These are phyloP conservation scores for Arge pagana DNA, from an alignment of 2,888 invertebrate genomes.

Conservation along the genomic window DNA sequence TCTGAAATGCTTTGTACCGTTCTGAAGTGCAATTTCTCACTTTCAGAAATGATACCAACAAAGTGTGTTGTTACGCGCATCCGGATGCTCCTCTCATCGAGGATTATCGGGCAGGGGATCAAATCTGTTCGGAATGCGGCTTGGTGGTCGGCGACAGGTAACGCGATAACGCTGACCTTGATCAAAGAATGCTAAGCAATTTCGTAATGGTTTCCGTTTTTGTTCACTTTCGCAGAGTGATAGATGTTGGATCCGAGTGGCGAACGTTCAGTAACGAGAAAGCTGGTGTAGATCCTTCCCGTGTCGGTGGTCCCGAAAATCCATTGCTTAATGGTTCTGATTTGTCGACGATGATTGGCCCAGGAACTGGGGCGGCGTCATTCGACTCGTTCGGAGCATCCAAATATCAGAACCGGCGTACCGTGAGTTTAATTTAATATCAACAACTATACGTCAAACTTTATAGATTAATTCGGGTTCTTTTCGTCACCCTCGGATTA, in stretches of 20 bases:
- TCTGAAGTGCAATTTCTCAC: no score
- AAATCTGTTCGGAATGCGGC: slow-evolving; percentile 99
- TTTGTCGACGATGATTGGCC: slow-evolving; percentile 93
- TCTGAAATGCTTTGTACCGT: slow-evolving; percentile 32
- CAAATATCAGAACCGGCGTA: slow-evolving; percentile 69
- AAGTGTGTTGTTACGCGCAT: slow-evolving; percentile 89
- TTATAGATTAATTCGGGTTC: no score
- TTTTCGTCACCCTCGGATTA: no score
- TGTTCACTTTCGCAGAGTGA: slow-evolving; percentile 70
- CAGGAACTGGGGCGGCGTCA: slow-evolving; percentile 73
- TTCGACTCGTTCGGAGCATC: slow-evolving; percentile 82
- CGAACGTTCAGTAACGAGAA: slow-evolving; percentile 99
- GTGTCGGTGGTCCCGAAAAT: slow-evolving; percentile 99
- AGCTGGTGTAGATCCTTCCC: slow-evolving; percentile 94
- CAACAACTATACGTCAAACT: no score
- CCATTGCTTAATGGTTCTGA: slow-evolving; percentile 94
- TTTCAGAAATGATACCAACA: slow-evolving; percentile 73
- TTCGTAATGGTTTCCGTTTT: slow-evolving; percentile 32
- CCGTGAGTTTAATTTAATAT: no score
- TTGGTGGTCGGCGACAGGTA: slow-evolving; percentile 98
- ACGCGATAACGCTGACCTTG: slow-evolving; percentile 31
- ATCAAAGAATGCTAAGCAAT: slow-evolving; percentile 24
- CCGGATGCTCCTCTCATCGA: slow-evolving; percentile 96
- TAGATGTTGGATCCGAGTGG: slow-evolving; percentile 99
- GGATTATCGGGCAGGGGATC: slow-evolving; percentile 98